Conservation (phyloP, 2,797 vertebrate species). For the Anniella stebbinsi region DNA sequence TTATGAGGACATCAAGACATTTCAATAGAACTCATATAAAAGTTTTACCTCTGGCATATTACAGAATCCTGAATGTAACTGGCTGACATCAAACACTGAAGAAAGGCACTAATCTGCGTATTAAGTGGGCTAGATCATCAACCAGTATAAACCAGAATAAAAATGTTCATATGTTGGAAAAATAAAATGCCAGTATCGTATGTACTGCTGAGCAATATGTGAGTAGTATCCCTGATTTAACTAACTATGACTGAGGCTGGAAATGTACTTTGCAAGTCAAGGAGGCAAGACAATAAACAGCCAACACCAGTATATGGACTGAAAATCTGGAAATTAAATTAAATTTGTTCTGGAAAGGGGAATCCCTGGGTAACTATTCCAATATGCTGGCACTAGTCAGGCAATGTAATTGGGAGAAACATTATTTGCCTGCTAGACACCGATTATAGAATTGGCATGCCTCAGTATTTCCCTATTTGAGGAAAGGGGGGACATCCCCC, state of each 20-base stretch:
- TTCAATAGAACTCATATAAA: slow-evolving; percentile 71
- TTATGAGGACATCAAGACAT: slow-evolving; percentile 71
- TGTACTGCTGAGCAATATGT: not conserved
- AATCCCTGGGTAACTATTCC: no score
- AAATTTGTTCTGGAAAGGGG: no score
- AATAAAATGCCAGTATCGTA: not conserved
- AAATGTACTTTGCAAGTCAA: no score
- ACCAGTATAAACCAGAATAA: not conserved
- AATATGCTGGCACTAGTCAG: no score
- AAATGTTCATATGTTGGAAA: not conserved
- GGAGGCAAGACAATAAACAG: no score
- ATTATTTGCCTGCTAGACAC: no score
- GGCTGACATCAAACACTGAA: slow-evolving; percentile 51
- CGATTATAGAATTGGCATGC: no score
- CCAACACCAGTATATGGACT: no score
- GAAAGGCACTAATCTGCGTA: slow-evolving; percentile 42
- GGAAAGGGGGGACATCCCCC: no score
- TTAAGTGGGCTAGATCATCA: slow-evolving; percentile 5
- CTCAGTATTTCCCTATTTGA: no score
- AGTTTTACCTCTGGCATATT: slow-evolving; percentile 63
- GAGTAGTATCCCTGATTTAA: not conserved
- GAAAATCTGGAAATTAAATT: no score
- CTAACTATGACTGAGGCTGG: not conserved
- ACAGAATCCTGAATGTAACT: slow-evolving; percentile 44
- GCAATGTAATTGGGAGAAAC: no score